Base-by-base conservation (phyloP, 37 sponge, comb jelly and placozoan species). In the Halisarca cf. caerulea region DNA sequence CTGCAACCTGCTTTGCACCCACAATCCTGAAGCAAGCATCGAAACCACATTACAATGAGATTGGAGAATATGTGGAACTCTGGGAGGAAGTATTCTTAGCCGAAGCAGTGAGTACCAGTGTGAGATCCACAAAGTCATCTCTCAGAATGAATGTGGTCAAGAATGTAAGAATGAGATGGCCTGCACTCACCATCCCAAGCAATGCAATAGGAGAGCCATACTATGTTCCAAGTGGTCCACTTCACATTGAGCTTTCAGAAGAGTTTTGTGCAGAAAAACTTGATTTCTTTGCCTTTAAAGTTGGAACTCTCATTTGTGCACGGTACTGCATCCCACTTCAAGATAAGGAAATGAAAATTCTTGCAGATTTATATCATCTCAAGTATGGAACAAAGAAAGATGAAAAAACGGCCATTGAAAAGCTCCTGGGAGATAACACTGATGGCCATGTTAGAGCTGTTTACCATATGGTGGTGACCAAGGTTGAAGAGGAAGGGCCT, bases 381-480 rank as follows among this genome's bases (percentile, higher is more conserved):
- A 62, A 30, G 64, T n/a, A 28, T n/a, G 7, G 6, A 30, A 23
- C 15, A 62, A 74, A 41, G 44, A 44, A 74, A 4, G 25, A 74
- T 37, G 43, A 43, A 40, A 25, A 74, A 9, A 37, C 59, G 14
- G 62, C 37, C 60, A 36, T 60, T 17, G 42, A 34, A 21, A 81
- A 42, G 41, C 20, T 59, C 17, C 25, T 81, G 32, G 41, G 44
- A 3, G 34, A 28, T 59, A 24, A 34, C 37, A 60, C 59, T 81
- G 62, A 55, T 30, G 34, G 41, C 1, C 39, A 37, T 18, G 55
- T 0, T 30, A 59, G 71, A 36, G 93, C 87, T 37, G 90, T 93
- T 11, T 93, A 85, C 59, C 93, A 93, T 27, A 55, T 93, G 47
- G 90, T 93, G 32, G 69, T 89, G 24, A 59, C 44, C 3, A 23